Base-by-base conservation (phyloP, 1,140 invertebrate genomes). In the Charaxes varanes region DNA sequence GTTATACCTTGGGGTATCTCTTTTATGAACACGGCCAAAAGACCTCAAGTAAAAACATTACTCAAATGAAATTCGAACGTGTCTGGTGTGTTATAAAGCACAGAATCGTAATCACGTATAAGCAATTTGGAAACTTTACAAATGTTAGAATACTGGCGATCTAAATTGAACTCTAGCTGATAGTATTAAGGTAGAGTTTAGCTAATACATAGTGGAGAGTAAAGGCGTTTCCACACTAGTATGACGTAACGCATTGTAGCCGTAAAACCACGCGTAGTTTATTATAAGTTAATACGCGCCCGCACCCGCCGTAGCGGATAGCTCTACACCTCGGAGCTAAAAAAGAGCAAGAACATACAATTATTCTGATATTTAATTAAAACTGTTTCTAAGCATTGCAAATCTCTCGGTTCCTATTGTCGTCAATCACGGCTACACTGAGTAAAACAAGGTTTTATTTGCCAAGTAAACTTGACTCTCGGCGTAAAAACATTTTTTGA, bases 271-370 rank as follows among this genome's bases (percentile, higher is more conserved):
- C 59, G 62, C 57, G 60, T 64, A 71, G 70, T 78, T 78, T 78
- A 78, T 78, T 78, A 78, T 74, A 74, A 74, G 71, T 74, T 78
- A 78, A 78, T 78, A 74, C 67, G 67, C 53, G 56, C 49, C 53
- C 53, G 56, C 49, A 53, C 53, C 55, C 59, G 58, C 62, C 65
- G 57, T 54, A 57, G 41, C 50, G 44, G 47, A 58, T 59, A 59
- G 35, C 56, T 55, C 32, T 60, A 44, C 48, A 56, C 10, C 31
- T n/a, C 1, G 1, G 37, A 31, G 28, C 42, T 49, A 50, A 6
- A 36, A 34, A 7, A 32, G n/a, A n/a, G n/a, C n/a, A n/a, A n/a
- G n/a, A n/a, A n/a, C n/a, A n/a, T n/a, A n/a, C n/a, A n/a, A n/a
- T n/a, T n/a, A n/a, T n/a, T n/a, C n/a, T n/a, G n/a, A n/a, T n/a